Evolutionary conservation across 1,140 invertebrate genomes (phyloP).

Genomic region (Littorina saxatilis): DNA sequence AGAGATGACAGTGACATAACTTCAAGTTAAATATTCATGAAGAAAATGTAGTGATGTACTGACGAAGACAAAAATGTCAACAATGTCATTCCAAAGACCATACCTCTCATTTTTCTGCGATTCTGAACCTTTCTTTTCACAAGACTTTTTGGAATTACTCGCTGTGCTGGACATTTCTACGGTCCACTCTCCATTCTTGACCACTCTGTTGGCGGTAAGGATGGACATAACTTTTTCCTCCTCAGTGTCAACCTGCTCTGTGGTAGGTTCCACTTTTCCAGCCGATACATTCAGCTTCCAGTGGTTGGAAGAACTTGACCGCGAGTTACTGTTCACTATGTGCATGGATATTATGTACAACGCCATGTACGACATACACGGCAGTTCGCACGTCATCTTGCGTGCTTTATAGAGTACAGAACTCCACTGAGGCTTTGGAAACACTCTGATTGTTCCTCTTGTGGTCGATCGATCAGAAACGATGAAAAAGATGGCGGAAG

Average conservation of each 20-base stretch:
- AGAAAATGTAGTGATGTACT: no score
- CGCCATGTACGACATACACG: slow-evolving; percentile 73
- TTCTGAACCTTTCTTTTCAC: background rate
- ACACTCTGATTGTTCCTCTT: background rate
- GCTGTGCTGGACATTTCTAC: slow-evolving; percentile 47
- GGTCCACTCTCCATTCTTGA: slow-evolving; percentile 75
- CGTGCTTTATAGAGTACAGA: slow-evolving; percentile 19
- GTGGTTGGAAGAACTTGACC: slow-evolving; percentile 79
- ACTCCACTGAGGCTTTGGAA: no score
- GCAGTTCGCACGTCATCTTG: slow-evolving; percentile 62
- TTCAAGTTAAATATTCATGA: no score
- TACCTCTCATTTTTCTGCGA: no score
- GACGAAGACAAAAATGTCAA: no score
- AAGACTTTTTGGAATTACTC: background rate
- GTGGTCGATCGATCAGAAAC: background rate
- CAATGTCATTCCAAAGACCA: no score
- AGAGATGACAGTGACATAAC: no score
- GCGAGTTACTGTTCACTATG: slow-evolving; percentile 83
- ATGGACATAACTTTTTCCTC: slow-evolving; percentile 67
- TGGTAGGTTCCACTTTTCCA: slow-evolving; percentile 80
- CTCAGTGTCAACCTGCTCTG: slow-evolving; percentile 43
- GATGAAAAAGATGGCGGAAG: background rate
- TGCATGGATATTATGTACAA: slow-evolving; percentile 79
- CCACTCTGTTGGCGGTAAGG: slow-evolving; percentile 66
- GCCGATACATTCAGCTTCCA: slow-evolving; percentile 81